Evolutionary conservation across 2,888 invertebrate species (phyloP).

Genomic region (Leptinotarsa tumamoca): DNA sequence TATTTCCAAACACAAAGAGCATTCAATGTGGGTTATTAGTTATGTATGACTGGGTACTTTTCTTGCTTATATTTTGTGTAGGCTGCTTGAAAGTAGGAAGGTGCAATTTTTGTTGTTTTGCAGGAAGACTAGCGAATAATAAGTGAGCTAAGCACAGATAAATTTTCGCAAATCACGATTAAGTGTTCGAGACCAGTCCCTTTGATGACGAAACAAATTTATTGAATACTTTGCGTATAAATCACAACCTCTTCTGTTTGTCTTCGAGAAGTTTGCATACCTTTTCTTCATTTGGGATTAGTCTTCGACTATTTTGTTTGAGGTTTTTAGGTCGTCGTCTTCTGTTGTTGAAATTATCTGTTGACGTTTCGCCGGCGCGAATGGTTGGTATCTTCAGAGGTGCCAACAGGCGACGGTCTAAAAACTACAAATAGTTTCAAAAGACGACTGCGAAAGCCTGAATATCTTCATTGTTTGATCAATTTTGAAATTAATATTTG

Average conservation of each 20-base stretch:
- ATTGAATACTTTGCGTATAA: not conserved
- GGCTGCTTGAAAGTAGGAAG: conserved; percentile 33
- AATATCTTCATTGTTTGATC: no score
- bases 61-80: conserved; percentile 15
- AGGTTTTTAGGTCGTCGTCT: no score
- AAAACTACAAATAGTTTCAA: no score
- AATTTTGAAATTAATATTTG: no score
- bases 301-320: no score
- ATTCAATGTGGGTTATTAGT: conserved; percentile 40
- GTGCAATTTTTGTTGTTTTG: conserved; percentile 35
- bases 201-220: not conserved
- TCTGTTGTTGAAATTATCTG: no score
- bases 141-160: not conserved
- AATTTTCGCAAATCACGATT: not conserved
- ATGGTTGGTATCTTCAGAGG: no score
- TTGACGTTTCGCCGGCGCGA: no score
- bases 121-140: conserved; percentile 29
- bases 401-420: no score
- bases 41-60: conserved; percentile 33
- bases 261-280: no score
- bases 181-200: not conserved
- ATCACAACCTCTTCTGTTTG: not conserved
- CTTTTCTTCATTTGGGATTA: no score
- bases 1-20: conserved; percentile 9
- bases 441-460: no score